Evolutionary conservation across 2,113 vertebrate genomes (phyloP).

Genomic region (Corydoras maculifer): DNA sequence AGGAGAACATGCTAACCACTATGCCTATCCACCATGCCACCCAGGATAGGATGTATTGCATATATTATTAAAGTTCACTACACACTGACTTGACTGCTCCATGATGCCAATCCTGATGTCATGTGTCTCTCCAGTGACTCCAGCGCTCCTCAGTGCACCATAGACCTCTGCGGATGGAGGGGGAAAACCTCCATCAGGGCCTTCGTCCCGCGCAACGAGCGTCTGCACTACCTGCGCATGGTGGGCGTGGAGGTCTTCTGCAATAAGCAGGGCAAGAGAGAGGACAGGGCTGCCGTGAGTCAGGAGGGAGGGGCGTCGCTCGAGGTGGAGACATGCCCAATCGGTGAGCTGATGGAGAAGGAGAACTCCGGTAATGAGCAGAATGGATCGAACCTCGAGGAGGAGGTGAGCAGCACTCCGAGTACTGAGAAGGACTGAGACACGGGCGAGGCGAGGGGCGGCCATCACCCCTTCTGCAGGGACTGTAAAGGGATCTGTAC

Average conservation of each 20-base stretch:
- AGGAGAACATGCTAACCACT: too few species aligned
- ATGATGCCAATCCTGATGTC: not conserved
- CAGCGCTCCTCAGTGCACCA: constrained; percentile 78
- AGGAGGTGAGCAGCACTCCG: constrained; percentile 33
- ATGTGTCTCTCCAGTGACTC: constrained; percentile 60
- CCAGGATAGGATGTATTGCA: not conserved
- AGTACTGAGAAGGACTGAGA: constrained; percentile 5
- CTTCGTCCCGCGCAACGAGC: constrained; percentile 91
- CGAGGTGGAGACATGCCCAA: constrained; percentile 36
- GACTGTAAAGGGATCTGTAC: too few species aligned
- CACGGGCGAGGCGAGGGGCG: too few species aligned
- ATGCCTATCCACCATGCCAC: too few species aligned
- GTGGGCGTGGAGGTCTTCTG: constrained; percentile 86
- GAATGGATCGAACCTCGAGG: constrained; percentile 28
- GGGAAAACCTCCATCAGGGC: constrained; percentile 92
- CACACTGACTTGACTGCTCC: too few species aligned
- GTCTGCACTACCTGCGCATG: constrained; percentile 92
- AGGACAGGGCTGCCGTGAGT: constrained; percentile 24
- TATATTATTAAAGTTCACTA: not conserved
- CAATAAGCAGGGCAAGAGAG: constrained; percentile 74
- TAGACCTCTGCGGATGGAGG: constrained; percentile 93
- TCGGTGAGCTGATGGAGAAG: not conserved
- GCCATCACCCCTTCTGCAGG: too few species aligned
- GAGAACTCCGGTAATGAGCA: constrained; percentile 40
- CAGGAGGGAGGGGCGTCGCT: constrained; percentile 23